A percentile compares a stretch with the other conserved stretches of the same genome.
These are phyloP conservation scores for Heliconius cydno DNA, from an alignment of 2,888 invertebrate genomes.

Conservation along the genomic window DNA sequence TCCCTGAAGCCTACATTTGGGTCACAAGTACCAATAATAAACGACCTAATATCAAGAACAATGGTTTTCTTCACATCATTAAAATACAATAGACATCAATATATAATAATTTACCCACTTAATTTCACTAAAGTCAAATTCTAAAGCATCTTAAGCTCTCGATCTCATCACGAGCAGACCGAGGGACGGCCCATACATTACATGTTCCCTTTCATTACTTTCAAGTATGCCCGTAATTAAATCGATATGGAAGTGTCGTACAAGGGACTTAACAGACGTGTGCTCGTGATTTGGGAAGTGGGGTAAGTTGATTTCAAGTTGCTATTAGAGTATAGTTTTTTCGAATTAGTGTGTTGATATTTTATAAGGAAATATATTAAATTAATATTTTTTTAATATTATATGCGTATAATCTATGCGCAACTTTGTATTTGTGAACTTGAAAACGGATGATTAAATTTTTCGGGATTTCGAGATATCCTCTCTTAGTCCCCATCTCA, in stretches of 20 bases:
- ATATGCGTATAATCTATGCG: neutral
- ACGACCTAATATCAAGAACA: too few species aligned
- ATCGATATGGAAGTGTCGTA: constrained; percentile 60
- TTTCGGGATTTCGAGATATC: too few species aligned
- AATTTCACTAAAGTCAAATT: neutral
- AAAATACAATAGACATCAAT: neutral
- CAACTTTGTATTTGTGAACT: too few species aligned
- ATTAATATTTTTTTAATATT: neutral
- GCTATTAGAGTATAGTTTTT: neutral
- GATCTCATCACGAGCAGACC: constrained; percentile 60
- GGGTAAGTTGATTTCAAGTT: neutral
- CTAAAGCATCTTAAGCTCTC: constrained; percentile 45
- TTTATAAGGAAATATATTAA: neutral
- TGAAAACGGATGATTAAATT: too few species aligned
- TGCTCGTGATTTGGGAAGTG: constrained; percentile 33
- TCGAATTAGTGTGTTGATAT: neutral
- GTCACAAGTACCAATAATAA: too few species aligned
- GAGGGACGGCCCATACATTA: constrained; percentile 62
- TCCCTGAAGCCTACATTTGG: too few species aligned
- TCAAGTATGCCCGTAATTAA: constrained; percentile 60
- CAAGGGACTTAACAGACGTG: constrained; percentile 36
- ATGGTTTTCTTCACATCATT: neutral
- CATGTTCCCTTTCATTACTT: constrained; percentile 61
- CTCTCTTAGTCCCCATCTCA: too few species aligned
- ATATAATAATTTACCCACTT: neutral